Evolutionary conservation across 1,140 invertebrate species (phyloP), one percentile per base, ranked within the genome.

Genomic region (Drosophila nigromelanica): DNA sequence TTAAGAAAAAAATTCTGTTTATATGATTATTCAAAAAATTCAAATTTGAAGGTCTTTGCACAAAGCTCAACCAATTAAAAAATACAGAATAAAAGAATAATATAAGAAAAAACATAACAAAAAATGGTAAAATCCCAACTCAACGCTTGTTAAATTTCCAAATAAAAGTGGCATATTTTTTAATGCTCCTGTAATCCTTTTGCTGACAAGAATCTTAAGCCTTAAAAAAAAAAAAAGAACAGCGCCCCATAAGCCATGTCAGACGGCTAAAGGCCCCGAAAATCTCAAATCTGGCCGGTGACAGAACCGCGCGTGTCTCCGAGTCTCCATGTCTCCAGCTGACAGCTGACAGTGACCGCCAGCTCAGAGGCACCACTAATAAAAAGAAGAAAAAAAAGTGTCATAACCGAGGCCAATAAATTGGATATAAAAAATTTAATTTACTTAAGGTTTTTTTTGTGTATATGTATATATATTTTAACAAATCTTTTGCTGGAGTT

Each of bases 171-270:
- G 61, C 74, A 69, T 56, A 51, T 77, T 66, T 74, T 78, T 86
- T 82, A 87, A 87, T 79, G 72, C 82, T 87, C 68, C 83, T 89
- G 82, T 87, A 87, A 87, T 87, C 82, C 82, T 87, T 89, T 76
- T 76, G 82, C 83, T 87, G 82, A 87, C 82, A 87, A 70, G 78
- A 70, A 76, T 82, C 82, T 82, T 82, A 87, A 78, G 83, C 55
- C 79, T 73, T 75, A 47, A 73, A 67, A 80, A 70, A 74, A 30
- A 54, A 76, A 67, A 80, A 70, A 74, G 35, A 81, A 76, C 55
- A 61, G 59, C 42, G 54, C 76, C 76, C 68, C 64, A 51, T 83
- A 52, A 78, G 75, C 64, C 72, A 48, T 64, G 61, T 64, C 58
- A 58, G 39, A 35, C 27, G 14, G 27, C 33, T 45, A 60, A 58